Conservation (phyloP, 2,888 invertebrate genomes). For the Thera britannica region DNA sequence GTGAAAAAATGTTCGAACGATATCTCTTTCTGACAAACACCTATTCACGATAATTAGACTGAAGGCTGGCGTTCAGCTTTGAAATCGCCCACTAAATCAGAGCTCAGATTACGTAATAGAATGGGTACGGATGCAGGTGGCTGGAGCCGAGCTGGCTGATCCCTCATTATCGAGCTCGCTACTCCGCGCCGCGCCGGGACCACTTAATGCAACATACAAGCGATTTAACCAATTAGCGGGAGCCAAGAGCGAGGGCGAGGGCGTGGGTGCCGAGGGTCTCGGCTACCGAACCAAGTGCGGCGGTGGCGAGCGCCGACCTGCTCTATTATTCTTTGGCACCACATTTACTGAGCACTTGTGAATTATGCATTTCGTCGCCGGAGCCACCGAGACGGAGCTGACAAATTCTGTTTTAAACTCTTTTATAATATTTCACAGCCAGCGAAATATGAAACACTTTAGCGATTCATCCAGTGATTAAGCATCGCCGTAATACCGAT, state of each 20-base stretch:
- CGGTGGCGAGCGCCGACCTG: not conserved
- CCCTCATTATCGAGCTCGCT: conserved; percentile 8
- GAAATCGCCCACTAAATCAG: not conserved
- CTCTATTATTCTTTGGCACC: conserved; percentile 14
- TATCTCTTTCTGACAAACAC: not conserved
- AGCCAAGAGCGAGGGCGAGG: not conserved
- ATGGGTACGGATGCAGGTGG: not conserved
- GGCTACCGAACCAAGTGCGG: conserved; percentile 1
- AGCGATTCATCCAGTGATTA: conserved; percentile 7
- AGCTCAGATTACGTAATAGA: not conserved
- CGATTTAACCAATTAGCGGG: conserved; percentile 52
- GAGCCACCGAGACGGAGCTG: conserved; percentile 1
- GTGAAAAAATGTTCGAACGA: not conserved
- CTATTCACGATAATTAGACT: not conserved
- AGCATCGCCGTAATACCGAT: conserved; percentile 6
- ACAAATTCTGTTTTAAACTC: conserved; percentile 2
- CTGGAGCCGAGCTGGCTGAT: not conserved
- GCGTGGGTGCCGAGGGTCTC: not conserved
- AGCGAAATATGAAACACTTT: conserved; percentile 9
- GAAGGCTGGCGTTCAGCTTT: not conserved
- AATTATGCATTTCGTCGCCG: conserved; percentile 9
- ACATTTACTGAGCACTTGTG: conserved; percentile 1
- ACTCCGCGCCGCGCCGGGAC: conserved; percentile 1
- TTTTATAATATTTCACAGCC: not conserved
- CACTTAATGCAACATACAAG: conserved; percentile 49